Conservation (phyloP, 2,797 vertebrate species). For the Typhlichthys subterraneus region DNA sequence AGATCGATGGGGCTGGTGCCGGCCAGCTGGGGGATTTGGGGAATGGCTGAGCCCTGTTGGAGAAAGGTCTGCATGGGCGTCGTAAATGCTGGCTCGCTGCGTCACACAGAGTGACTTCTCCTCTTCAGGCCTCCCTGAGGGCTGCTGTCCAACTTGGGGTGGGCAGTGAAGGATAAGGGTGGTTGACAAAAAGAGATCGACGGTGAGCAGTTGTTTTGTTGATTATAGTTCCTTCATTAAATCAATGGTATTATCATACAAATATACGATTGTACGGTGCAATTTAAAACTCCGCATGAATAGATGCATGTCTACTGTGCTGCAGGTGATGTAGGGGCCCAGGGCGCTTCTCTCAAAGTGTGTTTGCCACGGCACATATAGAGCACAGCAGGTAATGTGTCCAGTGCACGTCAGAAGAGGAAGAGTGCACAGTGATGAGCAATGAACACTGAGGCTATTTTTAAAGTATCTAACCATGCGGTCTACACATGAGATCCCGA, state of each 20-base stretch:
- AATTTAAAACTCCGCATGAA: conserved; percentile 12
- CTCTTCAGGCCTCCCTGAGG: conserved; percentile 79
- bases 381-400: conserved; percentile 56
- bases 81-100: conserved; percentile 63
- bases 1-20: conserved; percentile 90
- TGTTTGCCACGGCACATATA: conserved; percentile 34
- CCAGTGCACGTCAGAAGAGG: conserved; percentile 51
- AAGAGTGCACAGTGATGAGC: conserved; percentile 60
- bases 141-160: conserved; percentile 68
- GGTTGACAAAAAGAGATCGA: too few species aligned
- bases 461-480: conserved; percentile 77
- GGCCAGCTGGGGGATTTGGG: conserved; percentile 72
- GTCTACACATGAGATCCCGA: conserved; percentile 65
- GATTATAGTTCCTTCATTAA: too few species aligned
- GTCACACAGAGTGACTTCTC: conserved; percentile 81
- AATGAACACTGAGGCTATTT: conserved; percentile 73
- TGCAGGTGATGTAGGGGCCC: conserved; percentile 35
- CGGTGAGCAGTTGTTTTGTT: too few species aligned
- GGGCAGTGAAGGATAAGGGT: background rate
- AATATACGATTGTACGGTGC: too few species aligned
- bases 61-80: conserved; percentile 69
- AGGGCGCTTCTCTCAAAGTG: conserved; percentile 37
- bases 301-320: conserved; percentile 8
- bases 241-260: too few species aligned
- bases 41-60: conserved; percentile 76